Base-by-base conservation (phyloP, 2,113 vertebrate genomes). In the Natator depressus region DNA sequence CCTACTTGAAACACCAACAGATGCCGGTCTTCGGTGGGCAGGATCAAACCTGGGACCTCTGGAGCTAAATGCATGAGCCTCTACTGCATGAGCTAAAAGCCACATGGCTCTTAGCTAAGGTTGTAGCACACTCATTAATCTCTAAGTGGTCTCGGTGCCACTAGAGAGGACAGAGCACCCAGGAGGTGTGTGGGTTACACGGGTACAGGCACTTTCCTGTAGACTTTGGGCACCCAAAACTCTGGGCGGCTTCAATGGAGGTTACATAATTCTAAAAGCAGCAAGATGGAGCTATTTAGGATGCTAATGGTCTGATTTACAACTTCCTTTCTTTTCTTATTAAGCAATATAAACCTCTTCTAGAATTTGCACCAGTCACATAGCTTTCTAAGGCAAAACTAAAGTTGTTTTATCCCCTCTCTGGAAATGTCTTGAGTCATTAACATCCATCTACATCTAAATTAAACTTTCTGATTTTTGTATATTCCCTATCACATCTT, bases 351-450 rank as follows among this genome's bases (percentile, higher is more conserved):
- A 53, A 20, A 80, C 89, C 76, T 92, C 88, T 69, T 84, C 57
- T 38, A 49, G 90, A 84, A 80, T 92, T 88, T 93, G 14, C 59
- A 72, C 88, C 85, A 89, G 65, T 90, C 8, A 91, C 86, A 79
- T 84, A 87, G 17, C 7, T 83, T 82, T 89, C 92, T 57, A 20
- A 83, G 88, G 88, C 88, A 91, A 96, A 92, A 51, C 83, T 13
- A 17, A 87, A 95, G 62, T 55, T 89, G 27, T 80, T 89, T 88
- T 85, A 81, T 84, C 89, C 87, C 92, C 92, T 80, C 75, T 79
- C 75, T 94, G 93, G 13, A 87, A 88, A 94, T 83, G 80, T 91
- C 27, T 80, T 47, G 75, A 95, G 85, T 91, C 84, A 69, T 84
- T 46, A 46, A 83, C 79, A 79, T 22, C 59, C 31, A 89, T 82